Evolutionary conservation across 2,888 invertebrate genomes (phyloP).

Genomic region (Xestobium rufovillosum): DNA sequence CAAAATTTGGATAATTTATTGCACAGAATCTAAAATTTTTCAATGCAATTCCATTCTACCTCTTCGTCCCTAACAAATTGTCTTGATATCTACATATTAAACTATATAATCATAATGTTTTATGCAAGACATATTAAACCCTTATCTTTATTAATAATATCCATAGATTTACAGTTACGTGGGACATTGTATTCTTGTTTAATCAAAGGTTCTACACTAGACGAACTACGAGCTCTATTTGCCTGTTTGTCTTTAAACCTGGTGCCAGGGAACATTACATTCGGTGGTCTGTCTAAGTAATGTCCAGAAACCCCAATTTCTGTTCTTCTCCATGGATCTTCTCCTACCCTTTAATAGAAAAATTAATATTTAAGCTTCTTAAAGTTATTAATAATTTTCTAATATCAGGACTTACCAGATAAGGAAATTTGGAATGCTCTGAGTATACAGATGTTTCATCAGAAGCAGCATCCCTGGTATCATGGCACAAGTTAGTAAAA

Average conservation of each 20-base stretch:
- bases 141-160: too few species aligned
- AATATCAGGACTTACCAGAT: slow-evolving; percentile 31
- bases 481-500: slow-evolving; percentile 16
- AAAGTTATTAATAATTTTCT: slow-evolving; percentile 1
- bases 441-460: slow-evolving; percentile 25
- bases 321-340: slow-evolving; percentile 50
- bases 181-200: background rate
- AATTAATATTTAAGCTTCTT: slow-evolving; percentile 5
- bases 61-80: too few species aligned
- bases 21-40: too few species aligned
- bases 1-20: too few species aligned
- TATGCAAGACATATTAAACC: too few species aligned
- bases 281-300: slow-evolving; percentile 48
- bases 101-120: too few species aligned
- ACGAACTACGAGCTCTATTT: background rate
- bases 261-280: slow-evolving; percentile 23
- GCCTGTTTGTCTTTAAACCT: background rate
- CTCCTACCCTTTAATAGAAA: slow-evolving; percentile 46
- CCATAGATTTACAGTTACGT: background rate
- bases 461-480: slow-evolving; percentile 29
- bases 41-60: too few species aligned
- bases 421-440: slow-evolving; percentile 34
- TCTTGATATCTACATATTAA: too few species aligned
- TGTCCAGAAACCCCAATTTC: slow-evolving; percentile 57
- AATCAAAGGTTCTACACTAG: background rate